Base-by-base conservation (phyloP, 2,888 invertebrate genomes). In the Napeogenes sylphis region DNA sequence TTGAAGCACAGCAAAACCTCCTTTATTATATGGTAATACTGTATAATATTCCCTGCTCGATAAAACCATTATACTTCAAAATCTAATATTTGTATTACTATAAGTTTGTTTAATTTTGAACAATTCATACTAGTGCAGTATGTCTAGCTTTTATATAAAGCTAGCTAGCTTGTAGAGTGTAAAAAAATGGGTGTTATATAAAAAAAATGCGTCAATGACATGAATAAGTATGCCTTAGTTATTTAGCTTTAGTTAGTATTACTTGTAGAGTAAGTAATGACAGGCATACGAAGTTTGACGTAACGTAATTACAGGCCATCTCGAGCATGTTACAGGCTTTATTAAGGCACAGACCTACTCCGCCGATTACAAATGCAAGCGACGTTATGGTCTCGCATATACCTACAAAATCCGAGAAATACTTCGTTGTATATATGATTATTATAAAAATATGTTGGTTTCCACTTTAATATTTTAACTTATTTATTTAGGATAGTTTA, bases 281-380 rank as follows among this genome's bases (percentile, higher is more conserved):
- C 51, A 30, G 51, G 51, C 51, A 51, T 10, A 51, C 51, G 51
- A 51, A 30, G 6, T 8, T 8, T 30, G 51, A 51, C 47, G 21
- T 47, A 47, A 47, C 51, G 51, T 51, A 51, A 30, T 51, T 30
- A 51, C 51, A 21, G 30, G 51, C 51, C 51, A n/a, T 10, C 51
- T 51, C 51, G 51, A 12, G 51, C 51, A 21, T 51, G 30, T 51
- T 30, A n/a, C 47, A 35, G 35, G 35, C 35, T 4, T 35, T 35
- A 35, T n/a, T n/a, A n/a, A n/a, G n/a, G n/a, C n/a, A n/a, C n/a
- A n/a, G n/a, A n/a, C n/a, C n/a, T n/a, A n/a, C n/a, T 42, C 5
- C 8, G 5, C 42, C 30, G 21, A n/a, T n/a, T n/a, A n/a, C 51
- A 51, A 35, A 35, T 35, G 5, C 5, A 35, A 35, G 47, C 47